These are phyloP conservation scores for Nycteola revayana DNA, from an alignment of 2,888 invertebrate species.

Conservation along the genomic window DNA sequence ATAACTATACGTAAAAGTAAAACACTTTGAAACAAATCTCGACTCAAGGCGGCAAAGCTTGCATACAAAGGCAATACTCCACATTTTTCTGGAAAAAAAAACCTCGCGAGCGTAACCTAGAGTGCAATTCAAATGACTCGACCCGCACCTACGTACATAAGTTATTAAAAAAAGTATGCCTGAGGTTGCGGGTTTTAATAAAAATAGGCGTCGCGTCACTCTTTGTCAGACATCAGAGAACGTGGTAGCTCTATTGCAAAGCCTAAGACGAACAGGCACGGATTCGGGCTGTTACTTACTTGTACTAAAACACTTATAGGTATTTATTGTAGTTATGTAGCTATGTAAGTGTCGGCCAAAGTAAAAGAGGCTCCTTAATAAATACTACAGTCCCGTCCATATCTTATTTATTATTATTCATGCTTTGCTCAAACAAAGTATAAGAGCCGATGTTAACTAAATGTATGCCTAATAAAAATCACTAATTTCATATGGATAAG, in stretches of 20 bases:
- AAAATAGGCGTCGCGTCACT: slow-evolving; percentile 77
- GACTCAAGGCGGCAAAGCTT: slow-evolving; percentile 57
- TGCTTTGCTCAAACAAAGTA: too few relatives aligned
- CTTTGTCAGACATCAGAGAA: slow-evolving; percentile 78
- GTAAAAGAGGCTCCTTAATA: too few relatives aligned
- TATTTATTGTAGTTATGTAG: too few relatives aligned
- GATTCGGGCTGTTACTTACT: too few relatives aligned
- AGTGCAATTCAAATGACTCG: slow-evolving; percentile 59
- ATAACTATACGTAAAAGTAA: slow-evolving; percentile 24
- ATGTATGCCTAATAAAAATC: too few relatives aligned
- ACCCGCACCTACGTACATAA: slow-evolving; percentile 65
- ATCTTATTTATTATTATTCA: too few relatives aligned
- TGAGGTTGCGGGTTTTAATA: slow-evolving; percentile 76
- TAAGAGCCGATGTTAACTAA: too few relatives aligned
- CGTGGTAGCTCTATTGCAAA: slow-evolving; percentile 68
- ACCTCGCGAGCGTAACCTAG: slow-evolving; percentile 52
- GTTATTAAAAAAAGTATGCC: slow-evolving; percentile 81
- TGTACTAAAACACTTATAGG: too few relatives aligned
- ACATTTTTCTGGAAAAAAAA: slow-evolving; percentile 71
- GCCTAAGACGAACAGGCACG: slow-evolving; percentile 71
- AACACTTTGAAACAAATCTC: slow-evolving; percentile 45
- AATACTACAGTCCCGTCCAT: too few relatives aligned
- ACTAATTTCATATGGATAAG: too few relatives aligned
- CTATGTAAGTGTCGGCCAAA: too few relatives aligned
- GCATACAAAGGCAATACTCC: slow-evolving; percentile 63